phyloP scores from a whole-genome alignment of 2,797 vertebrate genomes.

The Pangasius djambal region DNA sequence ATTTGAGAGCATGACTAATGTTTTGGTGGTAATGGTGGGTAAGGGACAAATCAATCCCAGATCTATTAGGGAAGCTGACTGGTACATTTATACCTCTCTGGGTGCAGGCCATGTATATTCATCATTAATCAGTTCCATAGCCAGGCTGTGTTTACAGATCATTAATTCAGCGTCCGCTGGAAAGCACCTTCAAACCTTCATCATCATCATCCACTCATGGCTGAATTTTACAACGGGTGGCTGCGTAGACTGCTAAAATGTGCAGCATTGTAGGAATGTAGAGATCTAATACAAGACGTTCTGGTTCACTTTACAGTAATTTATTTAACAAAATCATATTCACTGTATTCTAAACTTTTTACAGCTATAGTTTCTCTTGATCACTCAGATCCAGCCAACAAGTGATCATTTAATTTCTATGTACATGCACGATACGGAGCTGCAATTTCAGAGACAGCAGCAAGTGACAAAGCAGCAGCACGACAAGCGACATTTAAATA shows the following conservation, averaged over 20 bases:
- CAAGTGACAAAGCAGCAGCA: not conserved
- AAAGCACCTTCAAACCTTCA: conserved; percentile 18
- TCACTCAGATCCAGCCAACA: not conserved
- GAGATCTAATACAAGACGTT: not conserved
- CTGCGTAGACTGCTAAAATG: not conserved
- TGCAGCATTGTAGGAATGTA: not conserved
- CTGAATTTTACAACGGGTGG: not conserved
- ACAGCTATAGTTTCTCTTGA: not conserved
- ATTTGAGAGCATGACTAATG: conserved; percentile 13
- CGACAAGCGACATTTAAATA: not conserved
- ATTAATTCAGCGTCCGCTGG: conserved; percentile 14
- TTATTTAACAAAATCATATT: not conserved
- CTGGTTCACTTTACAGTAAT: not conserved
- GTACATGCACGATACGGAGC: not conserved
- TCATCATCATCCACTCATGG: conserved; percentile 4
- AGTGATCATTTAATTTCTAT: not conserved
- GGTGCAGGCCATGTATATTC: conserved; percentile 16
- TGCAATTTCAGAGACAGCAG: not conserved
- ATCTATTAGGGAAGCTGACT: not conserved
- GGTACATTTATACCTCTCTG: not conserved
- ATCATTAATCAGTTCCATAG: conserved; percentile 24
- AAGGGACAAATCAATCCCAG: conserved; percentile 19
- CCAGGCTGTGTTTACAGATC: conserved; percentile 20
- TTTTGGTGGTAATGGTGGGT: conserved; percentile 13
- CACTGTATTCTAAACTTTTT: not conserved